Base-by-base conservation (phyloP, 2,888 invertebrate genomes). In the Choristoneura rosaceana region DNA sequence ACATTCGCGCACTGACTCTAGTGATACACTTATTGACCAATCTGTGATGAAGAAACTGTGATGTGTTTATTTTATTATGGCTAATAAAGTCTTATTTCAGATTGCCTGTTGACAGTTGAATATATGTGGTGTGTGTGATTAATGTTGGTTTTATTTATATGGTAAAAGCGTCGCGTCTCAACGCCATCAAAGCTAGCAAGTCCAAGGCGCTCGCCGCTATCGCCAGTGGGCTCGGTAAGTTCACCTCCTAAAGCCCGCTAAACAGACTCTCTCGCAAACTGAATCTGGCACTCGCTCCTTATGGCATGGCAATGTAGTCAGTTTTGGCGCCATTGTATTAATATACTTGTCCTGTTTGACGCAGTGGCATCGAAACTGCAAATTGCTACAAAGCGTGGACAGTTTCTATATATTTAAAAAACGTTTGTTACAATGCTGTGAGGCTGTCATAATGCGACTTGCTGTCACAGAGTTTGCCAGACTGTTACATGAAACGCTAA, bases 151-250 rank as follows among this genome's bases (percentile, higher is more conserved):
- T 94, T 95, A 95, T 95, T 95, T 95, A 94, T 95, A 94, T 94
- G 95, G 95, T 93, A 93, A 94, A 95, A 95, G 94, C 94, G 76
- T 92, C 95, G 95, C 96, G 96, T 93, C 96, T 96, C 93, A 95
- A 95, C 95, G 95, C 95, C 88, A 93, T 96, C 95, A 94, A 93
- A 88, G 93, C 93, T 82, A 96, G 96, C 95, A 97, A 97, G 96
- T 96, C 96, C 94, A 96, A 96, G 94, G 97, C 97, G 95, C 96
- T 98, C 95, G 97, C 98, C 94, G 97, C 98, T 95, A 96, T 98
- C 95, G 97, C 97, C 90, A 96, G 96, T 86, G 97, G 97, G 90
- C 96, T 98, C 90, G 98, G 98, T 98, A 96, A 98, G 98, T 98
- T 80, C 70, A 78, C 73, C 77, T 85, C 84, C 82, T 83, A 79